Evolutionary conservation across 2,113 vertebrate species (phyloP), one percentile per base, ranked within the genome.

Genomic region (Mellivora capensis): DNA sequence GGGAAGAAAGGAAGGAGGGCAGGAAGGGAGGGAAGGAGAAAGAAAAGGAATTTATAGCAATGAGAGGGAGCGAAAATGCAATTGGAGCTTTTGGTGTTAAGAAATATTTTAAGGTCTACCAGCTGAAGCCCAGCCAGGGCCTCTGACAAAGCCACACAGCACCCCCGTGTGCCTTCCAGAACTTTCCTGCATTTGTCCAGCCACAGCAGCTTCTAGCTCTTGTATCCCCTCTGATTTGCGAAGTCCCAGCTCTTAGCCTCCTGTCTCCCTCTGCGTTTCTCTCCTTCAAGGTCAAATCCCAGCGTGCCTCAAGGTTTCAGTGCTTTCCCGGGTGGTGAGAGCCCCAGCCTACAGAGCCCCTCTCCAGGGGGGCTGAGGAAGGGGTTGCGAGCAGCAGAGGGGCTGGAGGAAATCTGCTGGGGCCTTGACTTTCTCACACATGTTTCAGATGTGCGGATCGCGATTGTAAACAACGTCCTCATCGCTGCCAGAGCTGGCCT

Each of bases 401-500:
- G 49, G 61, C 86, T 11, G 97, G 97, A 90, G 90, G 91, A 96
- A 98, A 98, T 98, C 96, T 98, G 98, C 97, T 97, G 98, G 96
- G 85, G 97, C 97, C 98, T 98, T 96, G 96, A 97, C 96, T 98
- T 98, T 98, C 98, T 99, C 98, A 98, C 98, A 98, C 97, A 95
- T 94, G 98, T 97, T 98, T 99, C 98, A 98, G 98, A 98, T 97
- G 98, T 98, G 98, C 97, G 96, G 98, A 97, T 97, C 98, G 98
- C 97, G 98, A 99, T 98, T 97, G 98, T 98, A 98, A 98, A 98
- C 98, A 99, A 97, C 97, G 47, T 98, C 98, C 96, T 98, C 69
- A 5, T 95, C 72, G 0, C 77, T 98, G 98, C 98, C 98, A 98
- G 98, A 95, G 98, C 96, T 80, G 94, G 98, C 97, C 98, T 97